A percentile compares a stretch with the other conserved stretches of the same genome.
Evolutionary conservation across 2,113 vertebrate genomes (phyloP).

Genomic region (Onychostoma macrolepis): DNA sequence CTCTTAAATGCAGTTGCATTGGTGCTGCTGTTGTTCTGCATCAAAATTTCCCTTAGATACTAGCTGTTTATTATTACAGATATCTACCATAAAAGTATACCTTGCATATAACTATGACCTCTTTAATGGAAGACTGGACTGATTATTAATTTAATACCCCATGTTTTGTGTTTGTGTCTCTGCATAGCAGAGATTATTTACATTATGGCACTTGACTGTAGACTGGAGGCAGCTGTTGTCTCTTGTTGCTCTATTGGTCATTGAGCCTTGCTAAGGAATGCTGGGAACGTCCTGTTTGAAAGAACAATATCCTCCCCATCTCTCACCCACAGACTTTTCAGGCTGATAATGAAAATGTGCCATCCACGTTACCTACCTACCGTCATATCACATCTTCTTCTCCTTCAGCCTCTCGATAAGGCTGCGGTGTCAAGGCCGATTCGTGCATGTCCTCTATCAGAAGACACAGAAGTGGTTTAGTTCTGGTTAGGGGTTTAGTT

Average conservation of each 20-base stretch:
- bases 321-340: not conserved
- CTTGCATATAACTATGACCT: not conserved
- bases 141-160: not conserved
- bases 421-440: not conserved
- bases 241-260: constrained; percentile 13
- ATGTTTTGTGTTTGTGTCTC: not conserved
- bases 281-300: constrained; percentile 37
- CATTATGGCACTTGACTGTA: not conserved
- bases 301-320: constrained; percentile 44
- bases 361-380: not conserved
- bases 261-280: constrained; percentile 43
- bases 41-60: not conserved
- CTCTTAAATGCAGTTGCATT: not conserved
- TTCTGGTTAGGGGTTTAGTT: not conserved
- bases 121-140: not conserved
- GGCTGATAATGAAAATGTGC: not conserved
- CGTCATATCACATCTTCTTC: constrained; percentile 5
- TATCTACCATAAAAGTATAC: not conserved
- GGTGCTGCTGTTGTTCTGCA: not conserved
- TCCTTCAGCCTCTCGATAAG: not conserved
- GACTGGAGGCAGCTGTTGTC: constrained; percentile 1
- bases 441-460: not conserved
- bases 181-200: not conserved
- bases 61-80: not conserved
- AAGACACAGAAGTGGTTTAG: not conserved